phyloP scores from a whole-genome alignment of 2,797 vertebrate species.

The Gambusia yucatana region DNA sequence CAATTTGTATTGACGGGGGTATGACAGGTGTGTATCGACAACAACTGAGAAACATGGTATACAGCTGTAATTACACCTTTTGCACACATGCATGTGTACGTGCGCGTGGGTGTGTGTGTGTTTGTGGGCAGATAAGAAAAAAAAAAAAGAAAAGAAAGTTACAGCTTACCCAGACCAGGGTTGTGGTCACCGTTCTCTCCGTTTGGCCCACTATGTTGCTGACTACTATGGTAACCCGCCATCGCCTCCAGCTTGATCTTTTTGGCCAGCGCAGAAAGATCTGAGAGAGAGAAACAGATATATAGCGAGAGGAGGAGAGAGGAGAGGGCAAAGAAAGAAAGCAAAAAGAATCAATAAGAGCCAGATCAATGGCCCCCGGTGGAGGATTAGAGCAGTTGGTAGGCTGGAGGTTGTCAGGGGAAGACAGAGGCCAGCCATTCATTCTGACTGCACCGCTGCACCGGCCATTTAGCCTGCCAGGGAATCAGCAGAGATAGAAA shows the following conservation, averaged over 20 bases:
- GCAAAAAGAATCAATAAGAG: conserved; percentile 71
- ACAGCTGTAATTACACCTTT: conserved; percentile 30
- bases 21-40: conserved; percentile 42
- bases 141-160: neutral
- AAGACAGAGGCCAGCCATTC: conserved; percentile 77
- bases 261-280: conserved; percentile 88
- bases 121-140: neutral
- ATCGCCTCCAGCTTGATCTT: conserved; percentile 99
- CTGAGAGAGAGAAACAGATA: conserved; percentile 53
- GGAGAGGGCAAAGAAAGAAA: conserved; percentile 26
- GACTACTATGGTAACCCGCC: conserved; percentile 92
- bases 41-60: conserved; percentile 21
- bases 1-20: conserved; percentile 40
- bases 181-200: conserved; percentile 95
- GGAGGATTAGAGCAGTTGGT: conserved; percentile 76
- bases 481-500: conserved; percentile 79
- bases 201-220: conserved; percentile 89
- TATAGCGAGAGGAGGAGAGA: conserved; percentile 34
- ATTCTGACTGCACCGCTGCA: conserved; percentile 75
- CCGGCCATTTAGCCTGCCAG: conserved; percentile 73
- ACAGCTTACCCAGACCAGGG: conserved; percentile 90
- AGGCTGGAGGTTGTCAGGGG: conserved; percentile 77
- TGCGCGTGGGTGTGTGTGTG: neutral
- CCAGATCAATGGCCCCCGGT: conserved; percentile 75
- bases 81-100: neutral